Evolutionary conservation across 53 echinoderm and acorn worm species (phyloP).

Genomic region (Hippasteria phrygiana): DNA sequence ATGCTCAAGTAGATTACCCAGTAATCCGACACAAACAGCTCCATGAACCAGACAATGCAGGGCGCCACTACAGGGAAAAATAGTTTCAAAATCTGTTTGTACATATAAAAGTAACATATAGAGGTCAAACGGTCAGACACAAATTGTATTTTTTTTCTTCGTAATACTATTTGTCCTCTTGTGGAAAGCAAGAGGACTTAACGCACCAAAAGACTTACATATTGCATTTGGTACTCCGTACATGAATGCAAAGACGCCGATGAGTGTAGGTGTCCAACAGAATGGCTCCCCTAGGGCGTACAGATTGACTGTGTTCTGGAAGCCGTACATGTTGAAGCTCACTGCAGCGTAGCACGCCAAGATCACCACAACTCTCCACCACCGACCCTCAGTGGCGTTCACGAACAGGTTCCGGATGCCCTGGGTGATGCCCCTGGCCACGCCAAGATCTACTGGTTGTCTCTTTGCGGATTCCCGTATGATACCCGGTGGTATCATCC

Average conservation of each 20-base stretch:
- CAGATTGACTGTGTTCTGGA: slow-evolving; percentile 4
- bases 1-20: slow-evolving; percentile 47
- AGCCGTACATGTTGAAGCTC: background rate
- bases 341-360: background rate
- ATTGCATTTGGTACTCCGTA: slow-evolving; percentile 8
- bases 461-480: background rate
- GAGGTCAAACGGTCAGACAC: no score
- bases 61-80: slow-evolving; percentile 46
- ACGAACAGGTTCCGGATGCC: background rate
- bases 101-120: no score
- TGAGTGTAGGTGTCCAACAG: background rate
- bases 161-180: background rate
- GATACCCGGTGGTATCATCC: background rate
- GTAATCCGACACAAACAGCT: slow-evolving; percentile 46
- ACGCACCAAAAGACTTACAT: background rate
- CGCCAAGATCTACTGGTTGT: background rate
- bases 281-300: background rate
- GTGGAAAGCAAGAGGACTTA: background rate
- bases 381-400: background rate
- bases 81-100: no score
- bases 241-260: background rate
- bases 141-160: no score
- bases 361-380: background rate
- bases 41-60: slow-evolving; percentile 45
- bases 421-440: background rate